Evolutionary conservation across 92 coral and sea anemone genomes (phyloP).

Genomic region (Zoanthus gigantus): DNA sequence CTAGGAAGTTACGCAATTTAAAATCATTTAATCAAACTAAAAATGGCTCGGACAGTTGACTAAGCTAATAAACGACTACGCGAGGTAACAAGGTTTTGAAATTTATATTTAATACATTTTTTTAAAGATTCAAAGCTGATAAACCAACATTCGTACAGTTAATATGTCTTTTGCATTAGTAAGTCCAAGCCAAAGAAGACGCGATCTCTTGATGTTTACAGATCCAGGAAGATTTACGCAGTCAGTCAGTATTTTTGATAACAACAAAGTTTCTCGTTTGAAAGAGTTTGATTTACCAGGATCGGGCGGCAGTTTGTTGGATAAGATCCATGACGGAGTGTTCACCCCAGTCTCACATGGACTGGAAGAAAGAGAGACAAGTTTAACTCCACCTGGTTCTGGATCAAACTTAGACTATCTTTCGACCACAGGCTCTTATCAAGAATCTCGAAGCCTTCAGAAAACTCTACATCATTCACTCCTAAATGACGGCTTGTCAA

Average conservation of each 20-base stretch:
- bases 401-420: background rate
- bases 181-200: too few species aligned
- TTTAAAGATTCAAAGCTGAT: too few species aligned
- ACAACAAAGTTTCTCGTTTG: background rate
- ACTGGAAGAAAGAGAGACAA: background rate
- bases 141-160: too few species aligned
- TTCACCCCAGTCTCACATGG: background rate
- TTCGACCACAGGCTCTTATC: background rate
- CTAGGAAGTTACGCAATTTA: too few species aligned
- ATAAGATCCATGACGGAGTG: background rate
- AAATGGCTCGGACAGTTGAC: too few species aligned
- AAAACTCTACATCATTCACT: background rate
- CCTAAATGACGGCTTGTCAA: background rate
- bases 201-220: too few species aligned
- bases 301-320: background rate
- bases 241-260: background rate
- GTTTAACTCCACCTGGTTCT: too few species aligned
- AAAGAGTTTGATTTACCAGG: background rate
- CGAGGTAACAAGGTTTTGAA: too few species aligned
- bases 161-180: too few species aligned
- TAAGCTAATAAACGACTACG: too few species aligned
- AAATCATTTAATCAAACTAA: too few species aligned
- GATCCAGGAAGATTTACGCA: background rate
- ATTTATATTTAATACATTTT: too few species aligned
- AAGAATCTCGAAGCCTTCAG: background rate